Evolutionary conservation across 2,888 invertebrate species (phyloP), one percentile per base, ranked within the genome.

Genomic region (Enchytraeus crypticus): DNA sequence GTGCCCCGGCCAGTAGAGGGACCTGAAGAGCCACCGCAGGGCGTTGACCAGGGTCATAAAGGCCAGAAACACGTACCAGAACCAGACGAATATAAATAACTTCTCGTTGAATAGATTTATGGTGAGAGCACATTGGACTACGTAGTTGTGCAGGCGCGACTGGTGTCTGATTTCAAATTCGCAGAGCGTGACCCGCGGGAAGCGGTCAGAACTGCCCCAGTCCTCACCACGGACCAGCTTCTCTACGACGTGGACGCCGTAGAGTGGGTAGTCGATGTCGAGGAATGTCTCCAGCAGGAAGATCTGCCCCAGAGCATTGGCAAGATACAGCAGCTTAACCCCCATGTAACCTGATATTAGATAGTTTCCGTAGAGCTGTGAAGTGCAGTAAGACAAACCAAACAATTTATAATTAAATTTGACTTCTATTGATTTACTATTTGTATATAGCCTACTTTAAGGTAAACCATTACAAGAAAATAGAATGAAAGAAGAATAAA

Each of bases 261-360:
- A 78, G 32, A 75, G 71, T 63, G 78, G 76, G 66, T 75, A 77
- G 60, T 77, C 74, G 49, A 74, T 77, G 54, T 81, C 81, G 26
- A 82, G 74, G 65, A 82, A 82, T 62, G 77, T 74, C 69, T 82
- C 81, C 46, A 82, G 73, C 58, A 81, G 73, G 68, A 81, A 79
- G 57, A 82, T 74, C 69, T 82, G 81, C 21, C 79, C 79, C 21
- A 81, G 71, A 34, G 79, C 79, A 70, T 81, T 81, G 58, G 74
- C 70, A 64, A 80, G 73, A 64, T 81, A 80, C 38, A 81, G 69
- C 27, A 79, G 65, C 68, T 81, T 81, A 65, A 77, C 74, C 68
- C 80, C 74, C 70, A 80, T 73, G 69, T 82, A 82, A 54, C 81
- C 74, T 21, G 79, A 73, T 14, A 80, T 78, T 34, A 82, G 76